Evolutionary conservation across 2,888 invertebrate genomes (phyloP).

Genomic region (Reticulitermes lucifugus): DNA sequence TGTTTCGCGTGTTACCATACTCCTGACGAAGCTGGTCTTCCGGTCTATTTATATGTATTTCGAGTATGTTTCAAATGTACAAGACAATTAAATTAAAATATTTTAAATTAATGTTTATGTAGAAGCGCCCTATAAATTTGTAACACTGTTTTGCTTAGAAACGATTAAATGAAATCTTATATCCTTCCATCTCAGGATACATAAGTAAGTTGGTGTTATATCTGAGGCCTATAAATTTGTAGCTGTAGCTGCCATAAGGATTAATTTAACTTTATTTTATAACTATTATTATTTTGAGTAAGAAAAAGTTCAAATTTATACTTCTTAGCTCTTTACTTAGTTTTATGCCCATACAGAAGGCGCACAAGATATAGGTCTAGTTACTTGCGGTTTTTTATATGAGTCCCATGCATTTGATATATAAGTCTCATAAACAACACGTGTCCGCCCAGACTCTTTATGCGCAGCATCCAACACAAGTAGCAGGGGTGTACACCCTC

Average conservation of each 20-base stretch:
- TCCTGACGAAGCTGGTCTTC: too few species aligned
- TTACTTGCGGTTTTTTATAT: constrained; percentile 33
- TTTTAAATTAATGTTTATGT: background rate
- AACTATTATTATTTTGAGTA: constrained; percentile 11
- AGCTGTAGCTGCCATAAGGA: background rate
- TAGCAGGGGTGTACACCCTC: constrained; percentile 18
- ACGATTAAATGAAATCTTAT: background rate
- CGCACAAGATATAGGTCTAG: background rate
- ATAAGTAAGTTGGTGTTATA: background rate
- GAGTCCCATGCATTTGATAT: constrained; percentile 37
- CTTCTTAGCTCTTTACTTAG: constrained; percentile 14
- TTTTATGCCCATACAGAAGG: background rate
- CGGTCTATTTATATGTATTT: too few species aligned
- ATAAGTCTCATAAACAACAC: constrained; percentile 33
- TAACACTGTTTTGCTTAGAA: background rate
- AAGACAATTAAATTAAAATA: constrained; percentile 12
- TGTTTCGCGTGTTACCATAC: too few species aligned
- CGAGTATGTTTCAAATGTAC: too few species aligned
- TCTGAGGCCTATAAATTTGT: background rate
- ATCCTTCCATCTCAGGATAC: background rate
- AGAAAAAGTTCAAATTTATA: constrained; percentile 33
- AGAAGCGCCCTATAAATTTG: background rate
- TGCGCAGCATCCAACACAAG: constrained; percentile 25
- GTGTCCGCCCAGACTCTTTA: constrained; percentile 16
- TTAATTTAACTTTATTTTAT: constrained; percentile 18